Evolutionary conservation across 2,797 vertebrate genomes (phyloP).

Genomic region (Ciconia nigra): DNA sequence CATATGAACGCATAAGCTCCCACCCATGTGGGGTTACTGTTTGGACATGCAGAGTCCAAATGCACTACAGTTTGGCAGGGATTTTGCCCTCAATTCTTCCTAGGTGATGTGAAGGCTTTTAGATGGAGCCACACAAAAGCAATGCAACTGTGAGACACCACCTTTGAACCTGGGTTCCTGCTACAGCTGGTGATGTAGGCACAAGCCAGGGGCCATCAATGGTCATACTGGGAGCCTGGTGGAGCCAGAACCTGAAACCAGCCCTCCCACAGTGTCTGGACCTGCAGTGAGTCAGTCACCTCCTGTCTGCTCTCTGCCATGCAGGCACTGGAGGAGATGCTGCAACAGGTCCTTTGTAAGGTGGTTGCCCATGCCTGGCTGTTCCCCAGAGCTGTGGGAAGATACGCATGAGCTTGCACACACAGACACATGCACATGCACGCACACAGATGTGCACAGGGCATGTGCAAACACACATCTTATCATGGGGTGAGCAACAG

Average conservation of each 20-base stretch:
- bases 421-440: rapidly evolving
- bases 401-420: rapidly evolving
- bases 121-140: not conserved
- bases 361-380: not conserved
- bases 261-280: not conserved
- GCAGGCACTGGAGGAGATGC: not conserved
- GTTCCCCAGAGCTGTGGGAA: not conserved
- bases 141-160: not conserved
- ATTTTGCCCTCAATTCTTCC: not conserved
- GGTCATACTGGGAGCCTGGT: not conserved
- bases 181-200: not conserved
- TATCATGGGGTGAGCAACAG: not conserved
- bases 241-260: not conserved
- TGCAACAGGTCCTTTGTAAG: not conserved
- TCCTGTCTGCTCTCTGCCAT: not conserved
- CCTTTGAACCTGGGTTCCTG: not conserved
- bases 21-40: rapidly evolving
- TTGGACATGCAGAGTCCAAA: not conserved
- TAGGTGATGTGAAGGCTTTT: not conserved
- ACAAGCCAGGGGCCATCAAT: not conserved
- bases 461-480: not conserved
- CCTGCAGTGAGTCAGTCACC: not conserved
- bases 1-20: not conserved
- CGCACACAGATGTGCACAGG: not conserved
- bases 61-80: rapidly evolving